A percentile compares a stretch with the other conserved stretches of the same genome.
Conservation (phyloP, 2,797 vertebrate genomes). For the Garrulus glandarius region DNA sequence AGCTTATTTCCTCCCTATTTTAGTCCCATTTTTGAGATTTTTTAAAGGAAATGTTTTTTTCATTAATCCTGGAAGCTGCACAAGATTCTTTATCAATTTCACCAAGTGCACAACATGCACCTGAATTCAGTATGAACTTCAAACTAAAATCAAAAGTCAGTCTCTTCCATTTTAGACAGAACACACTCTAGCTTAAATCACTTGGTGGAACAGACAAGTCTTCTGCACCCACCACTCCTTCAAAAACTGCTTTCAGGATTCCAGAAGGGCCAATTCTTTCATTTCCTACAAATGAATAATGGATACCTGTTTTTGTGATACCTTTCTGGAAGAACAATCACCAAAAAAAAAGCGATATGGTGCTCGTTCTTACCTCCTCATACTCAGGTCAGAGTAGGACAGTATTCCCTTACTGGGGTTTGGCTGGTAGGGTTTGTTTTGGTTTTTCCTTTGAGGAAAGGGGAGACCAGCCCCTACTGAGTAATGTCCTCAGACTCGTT, state of each 20-base stretch:
- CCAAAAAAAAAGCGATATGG: accelerated
- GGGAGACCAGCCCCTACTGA: background rate
- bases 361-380: too few relatives aligned
- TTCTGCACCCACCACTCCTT: background rate
- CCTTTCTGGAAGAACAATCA: background rate
- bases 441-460: background rate
- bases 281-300: accelerated
- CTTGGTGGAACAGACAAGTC: background rate
- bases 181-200: background rate
- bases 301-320: background rate
- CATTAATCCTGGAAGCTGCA: background rate
- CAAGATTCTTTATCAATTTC: background rate
- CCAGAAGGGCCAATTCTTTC: background rate
- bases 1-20: background rate
- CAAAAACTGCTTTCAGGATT: background rate
- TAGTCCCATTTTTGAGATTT: background rate
- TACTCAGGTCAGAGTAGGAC: background rate
- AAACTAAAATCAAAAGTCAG: background rate
- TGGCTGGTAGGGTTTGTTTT: background rate
- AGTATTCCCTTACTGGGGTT: background rate
- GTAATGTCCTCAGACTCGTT: background rate
- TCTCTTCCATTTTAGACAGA: background rate
- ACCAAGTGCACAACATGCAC: background rate
- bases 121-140: background rate
- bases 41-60: background rate